Conservation (phyloP, 2,888 invertebrate species). For the Platycheirus albimanus region DNA sequence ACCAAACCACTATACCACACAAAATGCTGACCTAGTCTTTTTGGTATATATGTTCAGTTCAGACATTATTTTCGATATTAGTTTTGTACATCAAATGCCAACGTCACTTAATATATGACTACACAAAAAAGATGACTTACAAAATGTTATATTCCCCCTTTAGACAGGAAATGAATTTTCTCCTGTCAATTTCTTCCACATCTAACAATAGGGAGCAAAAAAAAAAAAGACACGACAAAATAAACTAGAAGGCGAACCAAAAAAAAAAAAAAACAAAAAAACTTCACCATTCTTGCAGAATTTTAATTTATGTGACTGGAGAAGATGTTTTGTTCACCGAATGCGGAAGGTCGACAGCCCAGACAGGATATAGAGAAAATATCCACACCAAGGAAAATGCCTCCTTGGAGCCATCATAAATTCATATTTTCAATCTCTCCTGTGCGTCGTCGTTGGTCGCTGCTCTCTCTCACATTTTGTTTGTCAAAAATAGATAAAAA, state of each 20-base stretch:
- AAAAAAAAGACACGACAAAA: slow-evolving; percentile 3
- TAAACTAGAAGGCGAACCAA: neutral
- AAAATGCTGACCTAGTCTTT: slow-evolving; percentile 56
- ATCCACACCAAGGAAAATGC: slow-evolving; percentile 64
- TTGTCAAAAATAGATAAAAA: slow-evolving; percentile 52
- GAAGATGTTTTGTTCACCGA: slow-evolving; percentile 17
- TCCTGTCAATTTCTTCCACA: slow-evolving; percentile 37
- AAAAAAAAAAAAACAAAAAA: slow-evolving; percentile 11
- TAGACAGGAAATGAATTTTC: slow-evolving; percentile 54
- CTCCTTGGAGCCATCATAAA: slow-evolving; percentile 71
- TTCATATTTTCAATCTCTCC: slow-evolving; percentile 54
- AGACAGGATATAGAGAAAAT: slow-evolving; percentile 71
- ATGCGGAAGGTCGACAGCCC: slow-evolving; percentile 60
- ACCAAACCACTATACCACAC: neutral
- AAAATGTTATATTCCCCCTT: slow-evolving; percentile 21
- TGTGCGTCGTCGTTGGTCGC: too few species aligned
- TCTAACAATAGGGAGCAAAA: slow-evolving; percentile 1
- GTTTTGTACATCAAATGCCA: slow-evolving; percentile 23
- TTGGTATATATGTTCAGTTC: neutral
- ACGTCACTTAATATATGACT: slow-evolving; percentile 32
- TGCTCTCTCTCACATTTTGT: too few species aligned
- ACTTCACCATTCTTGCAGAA: slow-evolving; percentile 34
- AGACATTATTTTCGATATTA: slow-evolving; percentile 47
- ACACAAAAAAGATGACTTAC: slow-evolving; percentile 22
- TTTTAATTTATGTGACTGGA: slow-evolving; percentile 68